Conservation (phyloP, 2,888 invertebrate species). For the Itoplectis maculator region DNA sequence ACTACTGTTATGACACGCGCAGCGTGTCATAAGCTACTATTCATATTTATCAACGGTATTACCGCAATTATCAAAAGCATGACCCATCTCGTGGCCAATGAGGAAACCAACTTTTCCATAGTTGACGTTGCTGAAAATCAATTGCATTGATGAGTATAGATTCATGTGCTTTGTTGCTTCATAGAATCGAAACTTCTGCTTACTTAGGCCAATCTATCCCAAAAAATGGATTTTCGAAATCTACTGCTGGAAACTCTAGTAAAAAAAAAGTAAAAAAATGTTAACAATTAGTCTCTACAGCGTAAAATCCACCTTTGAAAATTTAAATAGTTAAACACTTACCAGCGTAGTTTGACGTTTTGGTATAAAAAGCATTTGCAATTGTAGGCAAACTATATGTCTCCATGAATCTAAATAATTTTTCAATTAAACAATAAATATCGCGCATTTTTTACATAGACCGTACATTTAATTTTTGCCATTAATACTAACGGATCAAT, state of each 20-base stretch:
- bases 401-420: not conserved
- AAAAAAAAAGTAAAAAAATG: not conserved
- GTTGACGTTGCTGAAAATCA: conserved; percentile 45
- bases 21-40: too few relatives aligned
- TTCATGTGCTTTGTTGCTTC: not conserved
- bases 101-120: conserved; percentile 44
- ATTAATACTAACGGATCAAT: not conserved
- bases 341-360: not conserved
- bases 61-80: conserved; percentile 52
- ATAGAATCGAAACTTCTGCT: too few relatives aligned
- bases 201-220: too few relatives aligned
- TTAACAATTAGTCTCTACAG: not conserved
- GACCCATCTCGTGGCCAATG: conserved; percentile 56
- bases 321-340: not conserved
- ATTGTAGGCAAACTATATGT: not conserved
- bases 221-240: too few relatives aligned
- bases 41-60: not conserved
- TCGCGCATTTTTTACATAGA: not conserved
- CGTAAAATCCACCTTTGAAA: not conserved
- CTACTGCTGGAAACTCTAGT: too few relatives aligned
- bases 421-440: not conserved
- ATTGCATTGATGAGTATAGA: not conserved
- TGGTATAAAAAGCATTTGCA: not conserved
- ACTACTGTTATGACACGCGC: too few relatives aligned
- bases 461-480: not conserved